phyloP scores from a whole-genome alignment of 2,888 invertebrate genomes.

The Phoenoteleia sp. region DNA sequence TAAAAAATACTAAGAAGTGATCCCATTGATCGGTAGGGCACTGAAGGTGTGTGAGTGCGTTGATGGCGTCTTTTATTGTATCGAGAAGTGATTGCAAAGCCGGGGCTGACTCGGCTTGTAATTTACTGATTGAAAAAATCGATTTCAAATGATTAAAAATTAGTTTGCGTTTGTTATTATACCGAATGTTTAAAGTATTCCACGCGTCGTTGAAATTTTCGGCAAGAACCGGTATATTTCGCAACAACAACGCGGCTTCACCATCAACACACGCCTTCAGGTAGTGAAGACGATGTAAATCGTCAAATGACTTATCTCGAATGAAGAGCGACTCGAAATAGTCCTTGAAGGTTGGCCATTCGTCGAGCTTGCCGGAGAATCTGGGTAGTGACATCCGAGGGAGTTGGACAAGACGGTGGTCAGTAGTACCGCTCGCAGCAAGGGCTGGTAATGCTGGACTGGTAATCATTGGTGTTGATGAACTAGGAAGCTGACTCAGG shows the following conservation, averaged over 20 bases:
- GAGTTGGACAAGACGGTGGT: background rate
- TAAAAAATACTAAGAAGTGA: no score
- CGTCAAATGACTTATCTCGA: background rate
- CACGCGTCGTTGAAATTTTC: conserved; percentile 4
- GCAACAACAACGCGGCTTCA: background rate
- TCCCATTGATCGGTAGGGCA: background rate
- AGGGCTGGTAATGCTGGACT: no score
- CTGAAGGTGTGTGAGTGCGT: background rate
- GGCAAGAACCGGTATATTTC: background rate
- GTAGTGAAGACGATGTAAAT: background rate
- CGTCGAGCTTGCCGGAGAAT: background rate
- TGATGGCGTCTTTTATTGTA: background rate
- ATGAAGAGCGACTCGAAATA: conserved; percentile 4
- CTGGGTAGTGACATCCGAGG: background rate
- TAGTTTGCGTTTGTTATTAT: background rate
- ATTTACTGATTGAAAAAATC: background rate
- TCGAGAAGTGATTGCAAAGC: background rate
- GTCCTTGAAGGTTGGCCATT: background rate
- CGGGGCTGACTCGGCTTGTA: background rate
- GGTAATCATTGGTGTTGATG: no score
- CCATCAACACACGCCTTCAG: no score
- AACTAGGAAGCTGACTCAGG: no score
- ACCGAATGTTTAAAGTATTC: background rate
- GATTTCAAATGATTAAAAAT: background rate
- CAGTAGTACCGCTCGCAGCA: no score